Evolutionary conservation across 2,888 invertebrate species (phyloP).

Genomic region (Athripsodes cinereus): DNA sequence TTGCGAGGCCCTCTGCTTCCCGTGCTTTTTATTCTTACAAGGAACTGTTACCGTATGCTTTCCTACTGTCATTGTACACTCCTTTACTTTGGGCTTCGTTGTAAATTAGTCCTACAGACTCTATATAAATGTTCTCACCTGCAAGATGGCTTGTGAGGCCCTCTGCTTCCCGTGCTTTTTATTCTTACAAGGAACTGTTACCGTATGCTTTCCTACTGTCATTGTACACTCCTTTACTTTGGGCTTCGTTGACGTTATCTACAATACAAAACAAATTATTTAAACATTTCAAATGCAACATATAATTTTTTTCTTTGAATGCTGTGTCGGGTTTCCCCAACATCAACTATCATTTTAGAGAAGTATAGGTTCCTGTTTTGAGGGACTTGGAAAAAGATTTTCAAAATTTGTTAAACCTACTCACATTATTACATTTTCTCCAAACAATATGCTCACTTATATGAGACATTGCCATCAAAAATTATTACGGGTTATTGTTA

Average conservation of each 20-base stretch:
- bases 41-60: slow-evolving; percentile 84
- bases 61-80: slow-evolving; percentile 91
- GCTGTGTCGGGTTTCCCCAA: too few species aligned
- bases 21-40: slow-evolving; percentile 95
- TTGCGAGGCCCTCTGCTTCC: slow-evolving; percentile 94
- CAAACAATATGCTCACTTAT: too few species aligned
- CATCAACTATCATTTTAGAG: too few species aligned
- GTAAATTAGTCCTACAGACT: too few species aligned
- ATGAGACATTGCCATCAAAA: too few species aligned
- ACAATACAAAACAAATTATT: neutral
- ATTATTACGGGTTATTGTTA: too few species aligned
- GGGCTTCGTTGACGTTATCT: slow-evolving; percentile 68
- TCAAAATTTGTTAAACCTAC: neutral
- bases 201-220: slow-evolving; percentile 88
- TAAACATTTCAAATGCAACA: too few species aligned
- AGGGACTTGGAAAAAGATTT: neutral
- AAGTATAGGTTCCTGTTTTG: too few species aligned
- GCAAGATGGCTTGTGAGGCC: slow-evolving; percentile 90
- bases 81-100: slow-evolving; percentile 84
- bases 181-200: slow-evolving; percentile 89
- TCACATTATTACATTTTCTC: too few species aligned
- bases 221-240: slow-evolving; percentile 92
- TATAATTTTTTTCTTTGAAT: too few species aligned
- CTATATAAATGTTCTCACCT: too few species aligned
- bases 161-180: slow-evolving; percentile 95